These are phyloP conservation scores for Setophaga kirtlandii DNA, from an alignment of 2,113 vertebrate species.

Conservation along the genomic window DNA sequence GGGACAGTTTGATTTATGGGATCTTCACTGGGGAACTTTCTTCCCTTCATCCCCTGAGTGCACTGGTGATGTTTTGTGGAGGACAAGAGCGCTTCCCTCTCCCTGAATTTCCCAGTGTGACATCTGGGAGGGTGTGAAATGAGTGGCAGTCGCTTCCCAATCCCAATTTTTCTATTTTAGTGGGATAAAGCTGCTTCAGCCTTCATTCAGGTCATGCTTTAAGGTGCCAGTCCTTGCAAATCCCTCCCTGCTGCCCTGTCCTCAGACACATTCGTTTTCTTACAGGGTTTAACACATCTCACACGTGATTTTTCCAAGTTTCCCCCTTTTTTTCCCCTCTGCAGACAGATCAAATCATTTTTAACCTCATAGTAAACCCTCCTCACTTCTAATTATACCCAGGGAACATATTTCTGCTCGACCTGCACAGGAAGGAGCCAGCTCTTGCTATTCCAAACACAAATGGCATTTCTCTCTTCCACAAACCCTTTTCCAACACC, in stretches of 20 bases:
- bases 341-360: background rate
- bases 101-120: background rate
- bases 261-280: background rate
- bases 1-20: background rate
- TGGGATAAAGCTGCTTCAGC: background rate
- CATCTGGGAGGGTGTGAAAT: accelerated
- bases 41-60: accelerated
- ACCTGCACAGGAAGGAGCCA: conserved; percentile 7
- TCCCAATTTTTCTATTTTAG: background rate
- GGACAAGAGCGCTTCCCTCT: background rate
- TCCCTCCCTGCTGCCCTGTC: background rate
- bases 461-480: conserved; percentile 1
- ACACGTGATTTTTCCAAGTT: background rate
- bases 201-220: background rate
- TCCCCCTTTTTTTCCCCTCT: background rate
- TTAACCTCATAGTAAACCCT: background rate
- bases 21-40: background rate
- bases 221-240: background rate
- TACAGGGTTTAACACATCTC: background rate
- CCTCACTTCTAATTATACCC: background rate
- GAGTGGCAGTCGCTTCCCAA: background rate
- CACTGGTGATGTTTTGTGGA: background rate
- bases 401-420: background rate
- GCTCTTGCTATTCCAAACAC: conserved; percentile 56
- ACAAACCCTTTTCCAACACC: background rate